phyloP scores from a whole-genome alignment of 2,113 vertebrate species.

The Python bivittatus region DNA sequence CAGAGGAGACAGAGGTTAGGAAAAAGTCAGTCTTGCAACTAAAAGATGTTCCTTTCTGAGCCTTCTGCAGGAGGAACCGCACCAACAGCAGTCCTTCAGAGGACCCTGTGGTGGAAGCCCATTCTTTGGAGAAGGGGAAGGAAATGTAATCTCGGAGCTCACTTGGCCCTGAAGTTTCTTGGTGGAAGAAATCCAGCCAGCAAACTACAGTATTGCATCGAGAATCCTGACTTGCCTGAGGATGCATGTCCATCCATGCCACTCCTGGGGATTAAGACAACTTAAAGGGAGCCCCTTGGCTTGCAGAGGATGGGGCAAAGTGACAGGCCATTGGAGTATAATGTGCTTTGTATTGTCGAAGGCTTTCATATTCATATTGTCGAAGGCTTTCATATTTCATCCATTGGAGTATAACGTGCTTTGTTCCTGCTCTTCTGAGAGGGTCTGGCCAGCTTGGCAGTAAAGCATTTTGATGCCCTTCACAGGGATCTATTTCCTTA shows the following conservation, averaged over 20 bases:
- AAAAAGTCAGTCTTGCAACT: slow-evolving; percentile 44
- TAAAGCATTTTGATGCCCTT: slow-evolving; percentile 60
- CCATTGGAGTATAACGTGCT: slow-evolving; percentile 8
- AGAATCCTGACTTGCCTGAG: background rate
- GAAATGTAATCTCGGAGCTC: slow-evolving; percentile 60
- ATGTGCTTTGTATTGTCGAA: slow-evolving; percentile 21
- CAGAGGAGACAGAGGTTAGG: slow-evolving; percentile 42
- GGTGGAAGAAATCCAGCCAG: slow-evolving; percentile 38
- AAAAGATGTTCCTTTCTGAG: slow-evolving; percentile 53
- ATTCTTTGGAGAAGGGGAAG: slow-evolving; percentile 49
- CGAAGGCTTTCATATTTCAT: no score
- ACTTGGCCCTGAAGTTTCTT: slow-evolving; percentile 40
- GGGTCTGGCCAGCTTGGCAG: slow-evolving; percentile 40
- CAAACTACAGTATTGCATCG: slow-evolving; percentile 12
- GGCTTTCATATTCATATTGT: no score
- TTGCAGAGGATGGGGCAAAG: no score
- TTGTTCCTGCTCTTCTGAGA: background rate
- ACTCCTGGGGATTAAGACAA: background rate
- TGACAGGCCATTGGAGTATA: no score
- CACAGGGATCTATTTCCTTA: slow-evolving; percentile 57
- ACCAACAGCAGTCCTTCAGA: slow-evolving; percentile 47
- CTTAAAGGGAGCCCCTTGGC: slow-evolving; percentile 2
- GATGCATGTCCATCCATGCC: background rate
- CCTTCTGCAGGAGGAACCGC: slow-evolving; percentile 31
- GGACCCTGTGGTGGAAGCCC: slow-evolving; percentile 56